A percentile compares a stretch with the other conserved stretches of the same genome.
Evolutionary conservation across 2,113 vertebrate genomes (phyloP).

Genomic region (Eptatretus burgeri): DNA sequence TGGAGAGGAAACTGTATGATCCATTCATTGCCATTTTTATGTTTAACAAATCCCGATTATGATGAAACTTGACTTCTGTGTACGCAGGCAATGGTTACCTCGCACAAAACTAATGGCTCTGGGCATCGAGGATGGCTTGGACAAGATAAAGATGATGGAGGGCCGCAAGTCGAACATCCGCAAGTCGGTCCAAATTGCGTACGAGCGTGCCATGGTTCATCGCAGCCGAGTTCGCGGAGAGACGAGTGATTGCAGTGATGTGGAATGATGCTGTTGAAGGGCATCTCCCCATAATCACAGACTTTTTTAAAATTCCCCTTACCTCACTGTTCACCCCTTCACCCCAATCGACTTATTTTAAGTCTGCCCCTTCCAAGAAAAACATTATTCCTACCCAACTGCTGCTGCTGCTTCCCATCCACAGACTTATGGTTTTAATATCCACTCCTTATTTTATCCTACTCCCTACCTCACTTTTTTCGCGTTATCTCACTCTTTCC

Average conservation of each 20-base stretch:
- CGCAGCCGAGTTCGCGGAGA: slow-evolving; percentile 94
- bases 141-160: slow-evolving; percentile 96
- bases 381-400: no score
- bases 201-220: slow-evolving; percentile 87
- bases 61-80: neutral
- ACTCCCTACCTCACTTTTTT: no score
- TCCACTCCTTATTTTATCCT: no score
- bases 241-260: slow-evolving; percentile 85
- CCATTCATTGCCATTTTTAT: neutral
- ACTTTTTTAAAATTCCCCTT: no score
- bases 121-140: slow-evolving; percentile 77
- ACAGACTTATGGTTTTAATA: no score
- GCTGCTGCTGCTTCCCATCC: no score
- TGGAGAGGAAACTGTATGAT: neutral
- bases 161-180: slow-evolving; percentile 92
- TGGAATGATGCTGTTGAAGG: slow-evolving; percentile 22
- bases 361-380: no score
- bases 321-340: no score
- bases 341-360: no score
- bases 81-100: slow-evolving; percentile 70
- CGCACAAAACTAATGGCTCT: slow-evolving; percentile 82
- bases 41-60: neutral
- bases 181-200: slow-evolving; percentile 88
- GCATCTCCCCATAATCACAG: no score
- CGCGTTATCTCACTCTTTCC: no score